phyloP scores from a whole-genome alignment of 2,113 vertebrate species.

The Eolophus roseicapilla region DNA sequence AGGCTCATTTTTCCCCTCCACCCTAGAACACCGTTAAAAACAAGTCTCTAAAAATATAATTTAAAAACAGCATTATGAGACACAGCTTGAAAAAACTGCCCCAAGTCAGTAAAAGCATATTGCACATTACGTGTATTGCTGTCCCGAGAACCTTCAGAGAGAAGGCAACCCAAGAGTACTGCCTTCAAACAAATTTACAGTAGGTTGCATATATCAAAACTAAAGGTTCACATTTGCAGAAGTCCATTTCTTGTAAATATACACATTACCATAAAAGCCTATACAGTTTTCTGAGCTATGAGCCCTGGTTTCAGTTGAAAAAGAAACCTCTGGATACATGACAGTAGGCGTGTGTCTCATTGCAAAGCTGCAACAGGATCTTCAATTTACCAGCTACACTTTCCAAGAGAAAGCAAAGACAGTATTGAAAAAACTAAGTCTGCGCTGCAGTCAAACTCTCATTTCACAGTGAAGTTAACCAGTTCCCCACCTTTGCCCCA shows the following conservation, averaged over 20 bases:
- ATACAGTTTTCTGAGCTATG: background rate
- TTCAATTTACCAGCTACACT: background rate
- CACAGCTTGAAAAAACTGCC: background rate
- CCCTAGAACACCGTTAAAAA: background rate
- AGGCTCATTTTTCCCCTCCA: background rate
- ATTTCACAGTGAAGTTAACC: background rate
- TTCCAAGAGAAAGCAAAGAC: background rate
- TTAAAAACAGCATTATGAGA: background rate
- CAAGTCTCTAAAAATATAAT: background rate
- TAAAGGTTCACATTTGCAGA: background rate
- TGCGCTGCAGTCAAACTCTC: background rate
- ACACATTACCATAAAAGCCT: background rate
- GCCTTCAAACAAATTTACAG: background rate
- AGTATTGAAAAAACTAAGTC: background rate
- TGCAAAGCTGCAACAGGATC: background rate
- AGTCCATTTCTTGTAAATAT: background rate
- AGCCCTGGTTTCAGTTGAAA: background rate
- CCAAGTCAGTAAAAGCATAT: conserved; percentile 53
- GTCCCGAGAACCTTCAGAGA: conserved; percentile 41
- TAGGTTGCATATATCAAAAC: background rate
- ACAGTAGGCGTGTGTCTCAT: background rate
- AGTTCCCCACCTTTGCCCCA: background rate
- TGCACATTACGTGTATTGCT: conserved; percentile 57
- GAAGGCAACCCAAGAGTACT: background rate
- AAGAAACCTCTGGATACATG: background rate